These are phyloP conservation scores for Oncorhynchus gorbuscha DNA, from an alignment of 2,113 vertebrate genomes.

Conservation along the genomic window DNA sequence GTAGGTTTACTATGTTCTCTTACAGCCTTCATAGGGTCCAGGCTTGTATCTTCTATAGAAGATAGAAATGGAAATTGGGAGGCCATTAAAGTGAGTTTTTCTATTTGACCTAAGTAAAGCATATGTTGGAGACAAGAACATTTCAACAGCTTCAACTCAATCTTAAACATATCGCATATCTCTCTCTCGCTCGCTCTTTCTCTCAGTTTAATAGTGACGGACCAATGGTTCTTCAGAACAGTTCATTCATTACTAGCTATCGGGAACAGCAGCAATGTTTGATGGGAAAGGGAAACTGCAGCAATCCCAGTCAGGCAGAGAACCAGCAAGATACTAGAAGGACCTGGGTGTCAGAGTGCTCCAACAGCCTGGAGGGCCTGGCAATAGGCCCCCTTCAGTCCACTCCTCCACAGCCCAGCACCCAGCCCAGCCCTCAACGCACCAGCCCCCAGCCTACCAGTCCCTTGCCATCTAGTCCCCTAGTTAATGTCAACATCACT, in stretches of 20 bases:
- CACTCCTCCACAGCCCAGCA: not conserved
- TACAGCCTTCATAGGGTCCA: too few relatives aligned
- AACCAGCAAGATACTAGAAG: conserved; percentile 10
- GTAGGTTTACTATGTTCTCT: too few relatives aligned
- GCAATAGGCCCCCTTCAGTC: conserved; percentile 39
- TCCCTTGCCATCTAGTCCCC: conserved; percentile 50
- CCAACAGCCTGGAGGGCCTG: conserved; percentile 24
- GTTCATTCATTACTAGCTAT: conserved; percentile 1
- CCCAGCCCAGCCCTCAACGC: not conserved
- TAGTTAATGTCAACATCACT: conserved; percentile 71
- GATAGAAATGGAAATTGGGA: conserved; percentile 37
- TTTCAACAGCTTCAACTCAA: not conserved
- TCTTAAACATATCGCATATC: not conserved
- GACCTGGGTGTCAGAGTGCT: conserved; percentile 14
- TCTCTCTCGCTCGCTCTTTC: not conserved
- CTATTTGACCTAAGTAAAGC: not conserved
- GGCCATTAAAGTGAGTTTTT: conserved; percentile 48
- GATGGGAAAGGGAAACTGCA: conserved; percentile 39
- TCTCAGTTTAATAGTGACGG: conserved; percentile 24
- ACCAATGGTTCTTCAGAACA: conserved; percentile 15
- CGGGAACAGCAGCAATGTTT: conserved; percentile 50
- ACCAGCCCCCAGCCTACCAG: conserved; percentile 47
- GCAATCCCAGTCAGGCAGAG: conserved; percentile 39
- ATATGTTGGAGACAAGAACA: not conserved
- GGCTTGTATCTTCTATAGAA: conserved; percentile 35